Base-by-base conservation (phyloP, 2,888 invertebrate genomes). In the Amphiduros pacificus region DNA sequence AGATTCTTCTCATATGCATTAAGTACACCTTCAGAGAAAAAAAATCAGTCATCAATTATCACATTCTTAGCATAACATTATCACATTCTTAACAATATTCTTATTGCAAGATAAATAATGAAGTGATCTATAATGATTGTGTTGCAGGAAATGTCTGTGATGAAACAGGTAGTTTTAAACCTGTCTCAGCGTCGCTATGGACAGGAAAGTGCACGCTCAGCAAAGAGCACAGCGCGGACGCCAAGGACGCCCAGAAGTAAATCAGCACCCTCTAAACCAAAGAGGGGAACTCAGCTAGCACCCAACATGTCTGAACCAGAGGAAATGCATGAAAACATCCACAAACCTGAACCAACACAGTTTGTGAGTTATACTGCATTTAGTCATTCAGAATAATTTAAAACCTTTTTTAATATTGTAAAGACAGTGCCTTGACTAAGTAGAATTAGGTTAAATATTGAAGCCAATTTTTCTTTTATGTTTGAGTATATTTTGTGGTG, bases 81-180 rank as follows among this genome's bases (percentile, higher is more conserved):
- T n/a, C n/a, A n/a, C n/a, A n/a, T n/a, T n/a, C n/a, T n/a, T n/a
- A n/a, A n/a, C n/a, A n/a, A n/a, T n/a, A n/a, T n/a, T n/a, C n/a
- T n/a, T n/a, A n/a, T n/a, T n/a, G n/a, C n/a, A n/a, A n/a, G n/a
- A n/a, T n/a, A n/a, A n/a, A n/a, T n/a, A 24, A 9, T 59, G 59
- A 26, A 51, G 26, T 51, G 28, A 51, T 26, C 11, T 24, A 51
- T 27, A 20, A 17, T 51, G 27, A 20, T 50, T 57, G 58, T 26
- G 55, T 56, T 66, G 20, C 69, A 79, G 78, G 79, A 80, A 63
- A 77, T 80, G 77, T 71, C 78, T 4, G 73, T 77, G 5, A 79
- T 80, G 78, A 79, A 79, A 57, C 77, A 79, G 54, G 77, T 78
- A 5, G 74, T 80, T 29, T 58, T 77, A 58, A 78, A 73, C 56